phyloP scores from a whole-genome alignment of 2,888 invertebrate species.

The Branchellion lobata region DNA sequence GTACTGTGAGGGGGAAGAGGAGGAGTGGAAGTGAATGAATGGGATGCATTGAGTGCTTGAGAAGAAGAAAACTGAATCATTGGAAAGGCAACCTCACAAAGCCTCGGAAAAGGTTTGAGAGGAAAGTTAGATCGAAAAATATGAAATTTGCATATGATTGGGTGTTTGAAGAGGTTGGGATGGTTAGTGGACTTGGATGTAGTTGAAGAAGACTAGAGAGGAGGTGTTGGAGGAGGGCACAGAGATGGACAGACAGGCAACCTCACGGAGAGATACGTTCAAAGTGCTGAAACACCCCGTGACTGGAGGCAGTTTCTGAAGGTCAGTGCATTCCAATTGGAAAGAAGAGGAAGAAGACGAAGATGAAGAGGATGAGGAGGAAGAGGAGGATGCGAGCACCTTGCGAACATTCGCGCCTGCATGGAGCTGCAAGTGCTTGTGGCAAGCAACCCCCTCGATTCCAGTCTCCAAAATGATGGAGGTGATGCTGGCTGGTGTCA shows the following conservation, averaged over 20 bases:
- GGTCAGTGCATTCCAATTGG: background rate
- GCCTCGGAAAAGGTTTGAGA: no score
- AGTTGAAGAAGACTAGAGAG: no score
- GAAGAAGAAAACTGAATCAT: no score
- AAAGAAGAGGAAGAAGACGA: background rate
- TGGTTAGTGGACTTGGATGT: no score
- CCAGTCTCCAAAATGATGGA: background rate
- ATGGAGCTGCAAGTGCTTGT: background rate
- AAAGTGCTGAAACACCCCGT: background rate
- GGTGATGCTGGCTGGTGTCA: background rate
- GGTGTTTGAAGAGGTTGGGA: no score
- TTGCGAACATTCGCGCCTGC: background rate
- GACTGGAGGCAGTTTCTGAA: background rate
- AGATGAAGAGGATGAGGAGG: background rate
- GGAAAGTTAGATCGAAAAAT: no score
- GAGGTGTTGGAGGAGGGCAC: no score
- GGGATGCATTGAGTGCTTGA: no score
- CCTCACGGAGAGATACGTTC: background rate
- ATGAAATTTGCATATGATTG: constrained; percentile 23
- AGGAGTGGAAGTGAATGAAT: no score
- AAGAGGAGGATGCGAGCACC: background rate
- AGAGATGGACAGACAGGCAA: background rate
- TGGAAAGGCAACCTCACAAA: no score
- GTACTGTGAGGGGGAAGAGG: no score
- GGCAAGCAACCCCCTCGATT: background rate